phyloP scores from a whole-genome alignment of 2,888 invertebrate species.

The Tiliacea aurago region DNA sequence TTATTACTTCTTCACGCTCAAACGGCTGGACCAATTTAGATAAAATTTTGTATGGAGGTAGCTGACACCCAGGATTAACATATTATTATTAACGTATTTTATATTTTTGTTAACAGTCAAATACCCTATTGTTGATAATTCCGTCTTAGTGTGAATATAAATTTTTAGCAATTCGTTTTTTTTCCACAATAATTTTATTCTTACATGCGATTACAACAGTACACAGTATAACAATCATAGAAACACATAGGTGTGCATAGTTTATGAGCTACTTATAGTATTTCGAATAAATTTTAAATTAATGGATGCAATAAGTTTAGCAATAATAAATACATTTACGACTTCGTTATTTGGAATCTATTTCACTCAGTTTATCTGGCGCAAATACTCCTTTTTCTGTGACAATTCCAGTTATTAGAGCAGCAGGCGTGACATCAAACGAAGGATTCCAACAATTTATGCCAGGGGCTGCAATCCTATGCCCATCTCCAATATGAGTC shows the following conservation, averaged over 20 bases:
- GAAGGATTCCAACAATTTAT: constrained; percentile 99
- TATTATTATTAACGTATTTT: no score
- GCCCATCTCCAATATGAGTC: constrained; percentile 96
- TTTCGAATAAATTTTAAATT: constrained; percentile 57
- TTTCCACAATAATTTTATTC: constrained; percentile 67
- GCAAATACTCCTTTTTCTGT: constrained; percentile 97
- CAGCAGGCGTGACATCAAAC: constrained; percentile 99
- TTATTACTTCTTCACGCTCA: no score
- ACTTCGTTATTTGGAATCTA: constrained; percentile 67
- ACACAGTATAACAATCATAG: constrained; percentile 68
- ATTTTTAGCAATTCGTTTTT: constrained; percentile 7
- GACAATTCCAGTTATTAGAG: constrained; percentile 97
- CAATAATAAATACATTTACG: constrained; percentile 44
- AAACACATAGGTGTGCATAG: constrained; percentile 64
- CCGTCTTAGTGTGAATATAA: no score
- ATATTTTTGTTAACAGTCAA: no score
- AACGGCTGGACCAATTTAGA: no score
- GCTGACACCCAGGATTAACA: no score
- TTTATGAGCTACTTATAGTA: constrained; percentile 59
- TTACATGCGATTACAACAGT: constrained; percentile 68
- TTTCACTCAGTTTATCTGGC: constrained; percentile 88
- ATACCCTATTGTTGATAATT: no score
- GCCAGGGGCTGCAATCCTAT: constrained; percentile 96
- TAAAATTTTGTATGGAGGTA: no score
- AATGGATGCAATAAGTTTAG: constrained; percentile 50